Base-by-base conservation (phyloP, 1,140 invertebrate species). In the Vanessa atalanta region DNA sequence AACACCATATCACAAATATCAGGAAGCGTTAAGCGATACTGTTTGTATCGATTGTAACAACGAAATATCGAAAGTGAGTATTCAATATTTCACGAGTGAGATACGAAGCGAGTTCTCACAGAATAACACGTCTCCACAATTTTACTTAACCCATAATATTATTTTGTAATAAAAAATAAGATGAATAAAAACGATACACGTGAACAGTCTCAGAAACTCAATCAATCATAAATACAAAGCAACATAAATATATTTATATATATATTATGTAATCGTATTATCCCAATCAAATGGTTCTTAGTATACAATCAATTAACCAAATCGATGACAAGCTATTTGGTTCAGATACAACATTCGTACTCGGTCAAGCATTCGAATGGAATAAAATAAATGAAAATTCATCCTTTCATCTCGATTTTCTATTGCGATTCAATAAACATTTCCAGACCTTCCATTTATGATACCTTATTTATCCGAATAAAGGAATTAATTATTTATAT, bases 371-470 rank as follows among this genome's bases (percentile, higher is more conserved):
- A 61, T 23, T 61, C 57, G 26, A 61, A 61, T n/a, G 57, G 57
- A 61, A 37, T 37, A 61, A 61, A 61, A 61, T 61, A 61, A 61
- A 61, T 61, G 57, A 61, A 61, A 37, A 23, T 31, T 57, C 16
- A 57, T 61, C 57, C 26, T 61, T 61, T 37, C 26, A 61, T 61
- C 57, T 37, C 31, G 57, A 61, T 61, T 37, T 61, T 61, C 57
- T 61, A 61, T 61, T 14, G 43, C 57, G 57, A 31, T 61, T 37
- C 57, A 61, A 61, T 61, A 61, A 61, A 61, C 31, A 61, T 61
- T 61, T 61, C 31, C 57, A 20, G 14, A 13, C 26, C 23, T 14
- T 61, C 31, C 31, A 61, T 61, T 31, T 37, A 61, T 37, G 31
- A 31, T 37, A 37, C 57, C 31, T 61, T 57, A 37, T 15, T 61